Evolutionary conservation across 1,140 invertebrate species (phyloP), one percentile per base, ranked within the genome.

Genomic region (Zaprionus ornatus): DNA sequence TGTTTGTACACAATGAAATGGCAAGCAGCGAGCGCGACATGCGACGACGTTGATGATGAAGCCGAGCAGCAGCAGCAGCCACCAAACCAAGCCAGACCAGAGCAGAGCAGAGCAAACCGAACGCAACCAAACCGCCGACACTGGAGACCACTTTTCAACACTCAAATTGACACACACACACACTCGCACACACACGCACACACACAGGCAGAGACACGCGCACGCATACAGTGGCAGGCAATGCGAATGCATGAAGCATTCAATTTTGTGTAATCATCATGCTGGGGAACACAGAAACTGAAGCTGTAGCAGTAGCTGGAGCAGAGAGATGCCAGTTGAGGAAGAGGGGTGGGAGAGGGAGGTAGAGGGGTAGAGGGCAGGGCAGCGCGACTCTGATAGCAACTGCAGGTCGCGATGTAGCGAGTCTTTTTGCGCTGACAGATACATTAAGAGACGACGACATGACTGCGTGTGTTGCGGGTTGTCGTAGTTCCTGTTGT

Each of bases 71-170:
- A 17, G n/a, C 37, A 40, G 37, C 37, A 12, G 13, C 10, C 35
- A 37, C 35, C 35, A 74, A 42, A 55, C 21, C 23, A 42, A 45
- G 29, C 50, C 48, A 54, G 37, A 60, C 42, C 27, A 66, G 74
- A 80, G 70, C 79, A 68, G 77, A 85, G 74, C 82, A 70, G 21
- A 68, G 56, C 29, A 52, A 62, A 74, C 55, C 17, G 19, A 64
- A 60, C 48, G n/a, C 69, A 78, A 80, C 85, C 83, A 84, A 87
- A 88, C 85, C 85, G 74, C 78, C 78, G 75, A 69, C 85, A 84
- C 81, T 88, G 84, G 85, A 90, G 84, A 88, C 84, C 85, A 88
- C 84, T 88, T 88, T 88, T 88, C 84, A 84, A 81, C 84, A 88
- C 84, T 81, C 85, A 88, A 90, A 88, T 88, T 88, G 84, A 88